Conservation (phyloP, 1,140 invertebrate species). For the Patella vulgata region DNA sequence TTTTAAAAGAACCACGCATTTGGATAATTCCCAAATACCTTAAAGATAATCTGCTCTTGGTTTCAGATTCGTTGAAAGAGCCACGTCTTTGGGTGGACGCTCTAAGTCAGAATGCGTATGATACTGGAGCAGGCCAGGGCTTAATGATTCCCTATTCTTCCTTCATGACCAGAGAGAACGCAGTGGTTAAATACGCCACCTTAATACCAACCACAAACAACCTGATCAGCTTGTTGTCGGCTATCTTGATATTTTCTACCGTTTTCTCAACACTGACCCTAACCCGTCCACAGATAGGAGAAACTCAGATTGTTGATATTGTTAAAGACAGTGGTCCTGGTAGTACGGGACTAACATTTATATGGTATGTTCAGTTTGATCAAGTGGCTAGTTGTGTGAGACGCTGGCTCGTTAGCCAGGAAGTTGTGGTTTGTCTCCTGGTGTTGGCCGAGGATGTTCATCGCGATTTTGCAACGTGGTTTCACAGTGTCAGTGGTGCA, state of each 20-base stretch:
- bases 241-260: slow-evolving; percentile 46
- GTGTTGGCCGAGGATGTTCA: no score
- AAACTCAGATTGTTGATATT: slow-evolving; percentile 44
- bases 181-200: slow-evolving; percentile 52
- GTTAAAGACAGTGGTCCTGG: slow-evolving; percentile 50
- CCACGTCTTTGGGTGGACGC: slow-evolving; percentile 59
- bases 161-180: slow-evolving; percentile 51
- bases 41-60: no score
- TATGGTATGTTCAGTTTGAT: slow-evolving; percentile 45
- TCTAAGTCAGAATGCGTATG: slow-evolving; percentile 61
- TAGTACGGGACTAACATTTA: slow-evolving; percentile 57
- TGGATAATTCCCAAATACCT: no score
- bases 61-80: slow-evolving; percentile 50
- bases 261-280: slow-evolving; percentile 50
- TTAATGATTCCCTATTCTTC: slow-evolving; percentile 55
- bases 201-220: slow-evolving; percentile 55
- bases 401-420: neutral
- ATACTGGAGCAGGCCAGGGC: slow-evolving; percentile 59
- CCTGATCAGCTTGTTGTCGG: slow-evolving; percentile 50
- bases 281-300: slow-evolving; percentile 18
- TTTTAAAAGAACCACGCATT: no score
- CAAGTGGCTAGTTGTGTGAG: neutral
- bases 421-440: no score
- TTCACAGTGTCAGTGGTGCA: no score
- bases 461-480: no score